Percentiles rank a stretch among this genome's conserved stretches.
These are phyloP conservation scores for Pectinophora gossypiella DNA, from an alignment of 1,140 invertebrate genomes.

Conservation along the genomic window DNA sequence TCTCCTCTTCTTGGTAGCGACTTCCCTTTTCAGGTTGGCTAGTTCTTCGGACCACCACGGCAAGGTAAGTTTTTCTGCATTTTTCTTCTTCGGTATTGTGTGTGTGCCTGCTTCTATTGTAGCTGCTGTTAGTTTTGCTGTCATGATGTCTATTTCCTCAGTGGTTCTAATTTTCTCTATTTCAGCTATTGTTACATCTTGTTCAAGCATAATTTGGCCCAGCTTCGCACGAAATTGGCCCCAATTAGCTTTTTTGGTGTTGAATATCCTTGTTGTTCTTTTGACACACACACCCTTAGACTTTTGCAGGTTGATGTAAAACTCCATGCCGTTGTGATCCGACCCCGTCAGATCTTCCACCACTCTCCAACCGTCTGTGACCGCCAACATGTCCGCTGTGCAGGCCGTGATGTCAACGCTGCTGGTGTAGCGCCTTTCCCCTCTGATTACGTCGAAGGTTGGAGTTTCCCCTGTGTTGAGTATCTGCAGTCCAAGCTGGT, in stretches of 20 bases:
- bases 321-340: neutral
- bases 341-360: neutral
- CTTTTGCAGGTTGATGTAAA: neutral
- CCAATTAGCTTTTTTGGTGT: conserved; percentile 15
- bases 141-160: neutral
- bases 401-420: conserved; percentile 5
- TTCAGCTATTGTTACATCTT: conserved; percentile 4
- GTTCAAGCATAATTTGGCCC: conserved; percentile 2
- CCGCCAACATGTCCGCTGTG: neutral
- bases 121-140: conserved; percentile 2
- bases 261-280: conserved; percentile 10
- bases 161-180: conserved; percentile 3
- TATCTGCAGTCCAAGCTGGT: conserved; percentile 5
- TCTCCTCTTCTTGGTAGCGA: neutral
- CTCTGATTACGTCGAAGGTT: neutral
- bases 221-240: conserved; percentile 7
- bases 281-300: neutral
- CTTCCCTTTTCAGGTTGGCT: neutral
- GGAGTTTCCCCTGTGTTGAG: neutral
- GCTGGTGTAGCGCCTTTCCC: neutral
- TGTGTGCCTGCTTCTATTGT: conserved; percentile 4
- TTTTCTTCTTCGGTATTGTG: conserved; percentile 16
- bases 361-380: neutral
- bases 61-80: neutral
- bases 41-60: conserved; percentile 5